Base-by-base conservation (phyloP, 2,888 invertebrate genomes). In the Ormyrus labotus region DNA sequence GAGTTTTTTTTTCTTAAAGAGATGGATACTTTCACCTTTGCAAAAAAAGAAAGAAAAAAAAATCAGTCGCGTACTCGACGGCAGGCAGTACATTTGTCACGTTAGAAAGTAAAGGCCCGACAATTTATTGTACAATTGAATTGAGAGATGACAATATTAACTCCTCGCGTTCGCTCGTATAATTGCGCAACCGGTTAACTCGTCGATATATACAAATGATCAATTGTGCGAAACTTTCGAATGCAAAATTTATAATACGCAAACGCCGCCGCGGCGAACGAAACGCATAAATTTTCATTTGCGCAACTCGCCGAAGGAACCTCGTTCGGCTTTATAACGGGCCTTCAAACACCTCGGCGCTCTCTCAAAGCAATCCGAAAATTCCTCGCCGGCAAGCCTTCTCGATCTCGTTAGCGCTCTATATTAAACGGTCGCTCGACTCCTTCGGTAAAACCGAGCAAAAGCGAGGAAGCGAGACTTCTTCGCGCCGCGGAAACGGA, bases 321-420 rank as follows among this genome's bases (percentile, higher is more conserved):
- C 60, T 13, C 60, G 50, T 70, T 70, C 19, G 19, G 19, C 19
- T 19, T 19, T 1, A 1, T 13, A 13, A 13, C 19, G 19, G 0
- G 19, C 19, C 19, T 19, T 19, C 19, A 2, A 19, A 19, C 19
- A 70, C 78, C 78, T 79, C 78, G 48, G 48, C 63, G 78, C 71
- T 70, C 78, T 19, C 19, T 19, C 19, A 51, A 65, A 65, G 51
- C 50, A 7, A 65, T 8, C n/a, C 61, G 7, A 19, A 19, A 72
- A 72, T 72, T 72, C 53, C 53, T 61, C 70, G 19, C n/a, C 10
- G 47, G 34, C 60, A 71, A 71, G 34, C 60, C 60, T 60, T 71
- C 60, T 60, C 60, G 51, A 60, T 60, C 57, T 71, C 51, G 60
- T 50, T 71, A 60, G 60, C 70, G 34, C 34, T 57, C 45, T 57